Evolutionary conservation across 2,797 vertebrate species (phyloP), one percentile per base, ranked within the genome.

Genomic region (Semaprochilodus insignis): DNA sequence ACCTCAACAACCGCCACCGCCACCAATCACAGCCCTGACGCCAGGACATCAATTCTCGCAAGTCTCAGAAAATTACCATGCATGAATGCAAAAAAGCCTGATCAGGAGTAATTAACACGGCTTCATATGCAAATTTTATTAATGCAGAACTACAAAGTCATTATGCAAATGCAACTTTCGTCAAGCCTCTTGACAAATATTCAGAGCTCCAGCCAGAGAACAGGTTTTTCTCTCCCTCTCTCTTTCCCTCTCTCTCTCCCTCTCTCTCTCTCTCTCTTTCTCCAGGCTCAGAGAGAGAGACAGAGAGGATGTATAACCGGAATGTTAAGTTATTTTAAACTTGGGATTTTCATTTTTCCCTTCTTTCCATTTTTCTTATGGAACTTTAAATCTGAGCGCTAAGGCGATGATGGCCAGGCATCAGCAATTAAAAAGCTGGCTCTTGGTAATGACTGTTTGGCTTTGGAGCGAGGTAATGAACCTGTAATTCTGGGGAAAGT

Each of bases 41-140:
- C 96, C 95, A 96, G 97, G 96, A 97, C 97, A 98, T 98, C 97
- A 98, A 99, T 99, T 98, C 97, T 97, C 96, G 96, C 97, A 97
- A 97, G 96, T 99, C 96, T 96, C 95, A 93, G 95, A 97, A 98
- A 98, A 99, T 98, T 98, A 98, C 96, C 97, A 98, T 99, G 97
- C 97, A 97, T 98, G 97, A 98, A 99, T 98, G 97, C 97, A 98
- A 98, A 98, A 94, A 98, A 97, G 96, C 96, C 97, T 99, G 97
- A 99, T 99, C 97, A 99, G 97, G 96, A 99, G 97, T 99, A 99
- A 99, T 99, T 99, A 99, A 99, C 97, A 97, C 95, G 96, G 97
- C 97, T 99, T 99, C 97, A 98, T 99, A 99, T 99, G 97, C 97
- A 99, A 99, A 99, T 99, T 97, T 97, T 98, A 99, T 99, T 99